phyloP scores from a whole-genome alignment of 2,113 vertebrate genomes.

The Shinisaurus crocodilurus region DNA sequence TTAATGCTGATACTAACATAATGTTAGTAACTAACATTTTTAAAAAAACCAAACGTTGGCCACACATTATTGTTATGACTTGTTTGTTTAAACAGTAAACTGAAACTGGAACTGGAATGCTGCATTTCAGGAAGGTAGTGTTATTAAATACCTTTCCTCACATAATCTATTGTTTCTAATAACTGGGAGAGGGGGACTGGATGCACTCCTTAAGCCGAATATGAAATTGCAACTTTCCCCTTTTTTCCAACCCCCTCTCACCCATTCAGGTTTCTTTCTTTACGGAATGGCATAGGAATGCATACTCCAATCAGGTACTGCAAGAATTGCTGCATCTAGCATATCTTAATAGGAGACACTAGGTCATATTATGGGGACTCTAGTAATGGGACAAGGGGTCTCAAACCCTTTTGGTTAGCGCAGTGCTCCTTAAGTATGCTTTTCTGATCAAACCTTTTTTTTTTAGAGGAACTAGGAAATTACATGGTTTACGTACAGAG shows the following conservation, averaged over 20 bases:
- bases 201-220: not conserved
- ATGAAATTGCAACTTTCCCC: constrained; percentile 7
- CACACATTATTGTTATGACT: not conserved
- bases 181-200: not conserved
- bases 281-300: not conserved
- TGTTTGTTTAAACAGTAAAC: not conserved
- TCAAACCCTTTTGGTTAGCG: not conserved
- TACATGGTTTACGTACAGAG: not conserved
- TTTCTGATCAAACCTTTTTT: not conserved
- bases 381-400: not conserved
- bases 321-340: too few relatives aligned
- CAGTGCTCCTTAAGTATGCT: rapidly evolving
- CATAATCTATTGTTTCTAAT: not conserved
- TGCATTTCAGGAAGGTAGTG: not conserved
- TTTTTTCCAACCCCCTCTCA: not conserved
- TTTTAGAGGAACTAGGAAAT: not conserved
- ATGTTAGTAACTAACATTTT: not conserved
- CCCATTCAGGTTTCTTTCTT: rapidly evolving
- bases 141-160: constrained; percentile 1
- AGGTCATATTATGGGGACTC: not conserved
- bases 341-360: not conserved
- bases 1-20: not conserved
- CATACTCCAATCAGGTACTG: not conserved
- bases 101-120: not conserved
- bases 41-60: not conserved